Conservation (phyloP, 2,888 invertebrate species). For the Nysson spinosus region DNA sequence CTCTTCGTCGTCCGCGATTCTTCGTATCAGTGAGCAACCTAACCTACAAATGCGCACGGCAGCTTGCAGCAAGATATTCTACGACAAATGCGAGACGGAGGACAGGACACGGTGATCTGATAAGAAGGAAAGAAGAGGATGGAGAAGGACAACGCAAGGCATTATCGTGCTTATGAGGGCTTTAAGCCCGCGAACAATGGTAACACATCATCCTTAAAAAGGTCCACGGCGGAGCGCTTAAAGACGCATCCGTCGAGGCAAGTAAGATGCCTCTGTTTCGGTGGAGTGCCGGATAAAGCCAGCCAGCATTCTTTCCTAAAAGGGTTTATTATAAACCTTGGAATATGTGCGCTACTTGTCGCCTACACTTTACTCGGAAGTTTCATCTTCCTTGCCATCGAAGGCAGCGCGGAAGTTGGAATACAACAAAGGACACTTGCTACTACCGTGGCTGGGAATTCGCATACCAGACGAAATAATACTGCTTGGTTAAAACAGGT, state of each 20-base stretch:
- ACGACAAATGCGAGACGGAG: conserved; percentile 25
- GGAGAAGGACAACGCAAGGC: conserved; percentile 73
- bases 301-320: conserved; percentile 81
- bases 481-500: conserved; percentile 75
- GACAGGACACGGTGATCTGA: conserved; percentile 20
- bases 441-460: conserved; percentile 77
- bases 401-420: conserved; percentile 82
- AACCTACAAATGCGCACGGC: conserved; percentile 35
- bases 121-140: conserved; percentile 47
- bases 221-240: conserved; percentile 58
- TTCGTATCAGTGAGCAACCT: background rate
- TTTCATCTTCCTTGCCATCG: conserved; percentile 91
- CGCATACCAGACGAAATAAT: conserved; percentile 68
- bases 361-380: conserved; percentile 89
- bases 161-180: conserved; percentile 76
- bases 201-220: conserved; percentile 73
- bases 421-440: conserved; percentile 80
- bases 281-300: conserved; percentile 75
- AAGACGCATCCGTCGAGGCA: conserved; percentile 66
- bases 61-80: conserved; percentile 12
- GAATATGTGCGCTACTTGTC: conserved; percentile 88
- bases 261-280: conserved; percentile 74
- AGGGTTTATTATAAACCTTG: conserved; percentile 88
- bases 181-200: conserved; percentile 76
- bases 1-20: background rate